Conservation (phyloP, 2,797 vertebrate genomes). For the Setipinna tenuifilis region DNA sequence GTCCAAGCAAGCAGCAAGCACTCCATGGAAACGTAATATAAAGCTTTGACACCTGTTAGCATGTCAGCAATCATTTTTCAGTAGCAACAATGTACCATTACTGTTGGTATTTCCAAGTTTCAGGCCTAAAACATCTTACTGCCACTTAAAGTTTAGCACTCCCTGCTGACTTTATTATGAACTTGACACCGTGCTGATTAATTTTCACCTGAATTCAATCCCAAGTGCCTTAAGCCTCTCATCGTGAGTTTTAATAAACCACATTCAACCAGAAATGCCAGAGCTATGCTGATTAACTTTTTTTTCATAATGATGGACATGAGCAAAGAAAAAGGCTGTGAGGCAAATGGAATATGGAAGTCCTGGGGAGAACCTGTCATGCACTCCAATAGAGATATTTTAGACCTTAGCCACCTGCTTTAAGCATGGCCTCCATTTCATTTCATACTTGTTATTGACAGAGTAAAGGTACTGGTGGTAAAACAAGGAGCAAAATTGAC, state of each 20-base stretch:
- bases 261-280: not conserved
- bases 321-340: not conserved
- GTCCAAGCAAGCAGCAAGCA: not conserved
- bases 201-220: slow-evolving; percentile 11
- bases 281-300: not conserved
- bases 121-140: not conserved
- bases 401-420: not conserved
- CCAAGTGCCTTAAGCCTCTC: not conserved
- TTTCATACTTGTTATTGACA: not conserved
- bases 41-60: not conserved
- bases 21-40: not conserved
- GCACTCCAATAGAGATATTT: not conserved
- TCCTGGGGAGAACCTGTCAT: not conserved
- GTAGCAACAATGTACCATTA: not conserved
- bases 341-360: not conserved
- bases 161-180: not conserved
- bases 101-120: not conserved
- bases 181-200: not conserved
- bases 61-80: not conserved
- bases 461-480: not conserved
- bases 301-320: not conserved
- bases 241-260: not conserved
- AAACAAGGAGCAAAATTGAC: not conserved
- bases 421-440: not conserved
- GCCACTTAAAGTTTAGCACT: not conserved